Evolutionary conservation across 2,797 vertebrate genomes (phyloP).

Genomic region (Esox lucius): DNA sequence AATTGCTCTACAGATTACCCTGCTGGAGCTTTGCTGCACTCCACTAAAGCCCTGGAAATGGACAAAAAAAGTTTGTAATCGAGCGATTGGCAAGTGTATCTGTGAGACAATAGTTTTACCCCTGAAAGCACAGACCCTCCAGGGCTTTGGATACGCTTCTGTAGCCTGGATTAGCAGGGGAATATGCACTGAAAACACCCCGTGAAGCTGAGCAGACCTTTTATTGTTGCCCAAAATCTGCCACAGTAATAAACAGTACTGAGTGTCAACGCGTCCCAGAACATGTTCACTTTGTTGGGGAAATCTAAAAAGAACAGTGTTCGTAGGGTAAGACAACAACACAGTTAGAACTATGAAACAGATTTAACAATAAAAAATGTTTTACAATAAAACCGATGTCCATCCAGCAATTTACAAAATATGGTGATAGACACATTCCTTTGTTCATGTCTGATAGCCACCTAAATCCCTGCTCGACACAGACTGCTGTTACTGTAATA

Average conservation of each 20-base stretch:
- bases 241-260: background rate
- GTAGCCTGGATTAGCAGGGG: background rate
- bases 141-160: background rate
- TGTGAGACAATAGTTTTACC: background rate
- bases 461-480: background rate
- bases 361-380: background rate
- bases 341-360: background rate
- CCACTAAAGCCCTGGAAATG: background rate
- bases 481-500: conserved; percentile 32
- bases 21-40: background rate
- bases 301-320: conserved; percentile 22
- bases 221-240: background rate
- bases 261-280: conserved; percentile 26
- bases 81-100: background rate
- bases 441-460: background rate
- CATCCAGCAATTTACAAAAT: background rate
- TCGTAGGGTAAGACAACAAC: conserved; percentile 20
- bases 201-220: background rate
- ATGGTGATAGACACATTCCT: background rate
- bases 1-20: conserved; percentile 5
- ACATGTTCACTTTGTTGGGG: conserved; percentile 23
- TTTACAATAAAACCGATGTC: background rate
- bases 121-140: background rate
- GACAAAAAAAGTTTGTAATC: background rate
- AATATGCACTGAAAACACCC: background rate